Conservation (phyloP, 1,140 invertebrate species). For the Penaeus japonicus region DNA sequence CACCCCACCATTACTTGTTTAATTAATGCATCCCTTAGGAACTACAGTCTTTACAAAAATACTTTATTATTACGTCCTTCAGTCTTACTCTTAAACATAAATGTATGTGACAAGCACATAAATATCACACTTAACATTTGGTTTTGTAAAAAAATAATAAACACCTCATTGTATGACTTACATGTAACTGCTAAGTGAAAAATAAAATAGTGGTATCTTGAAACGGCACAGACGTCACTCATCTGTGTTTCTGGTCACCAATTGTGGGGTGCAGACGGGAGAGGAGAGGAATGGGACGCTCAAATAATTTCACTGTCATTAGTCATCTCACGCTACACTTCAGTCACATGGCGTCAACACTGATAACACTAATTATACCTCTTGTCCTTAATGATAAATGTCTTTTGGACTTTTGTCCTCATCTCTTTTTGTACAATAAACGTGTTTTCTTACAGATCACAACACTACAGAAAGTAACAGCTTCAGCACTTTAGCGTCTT, state of each 20-base stretch:
- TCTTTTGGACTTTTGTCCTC: constrained; percentile 36
- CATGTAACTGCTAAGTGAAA: constrained; percentile 38
- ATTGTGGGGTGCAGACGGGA: constrained; percentile 12
- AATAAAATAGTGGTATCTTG: constrained; percentile 40
- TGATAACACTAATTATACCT: constrained; percentile 37
- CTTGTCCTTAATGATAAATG: constrained; percentile 26
- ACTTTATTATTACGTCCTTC: constrained; percentile 53
- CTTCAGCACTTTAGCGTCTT: constrained; percentile 38
- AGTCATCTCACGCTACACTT: constrained; percentile 40
- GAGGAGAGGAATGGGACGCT: constrained; percentile 42
- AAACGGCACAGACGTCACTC: constrained; percentile 32
- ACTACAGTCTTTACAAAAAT: constrained; percentile 56
- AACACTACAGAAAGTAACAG: constrained; percentile 26
- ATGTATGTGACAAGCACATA: constrained; percentile 56
- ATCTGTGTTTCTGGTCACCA: constrained; percentile 48
- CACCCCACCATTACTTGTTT: constrained; percentile 21
- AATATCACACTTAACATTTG: constrained; percentile 56
- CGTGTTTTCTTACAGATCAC: constrained; percentile 49
- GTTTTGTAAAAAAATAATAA: constrained; percentile 57
- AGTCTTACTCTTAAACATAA: constrained; percentile 55
- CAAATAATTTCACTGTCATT: constrained; percentile 30
- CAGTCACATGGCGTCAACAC: constrained; percentile 36
- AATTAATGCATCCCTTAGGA: constrained; percentile 49
- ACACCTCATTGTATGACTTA: constrained; percentile 48
- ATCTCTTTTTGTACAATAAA: constrained; percentile 50